Conservation (phyloP, 2,113 vertebrate genomes). For the human (Homo sapiens) region GRCh38 chr6:141174501-141175000, state of each 20-base stretch:
- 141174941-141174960: too few species aligned
- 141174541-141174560: background rate
- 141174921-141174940: background rate
- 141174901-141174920: background rate
- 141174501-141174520: background rate
- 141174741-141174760: constrained; percentile 52
- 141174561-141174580: constrained; percentile 42
- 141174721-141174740: constrained; percentile 56
- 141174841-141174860: constrained; percentile 39
- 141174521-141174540: background rate
- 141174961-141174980: too few species aligned
- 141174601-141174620: constrained; percentile 20
- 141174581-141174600: constrained; percentile 50
- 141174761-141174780: constrained; percentile 40
- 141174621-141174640: constrained; percentile 42
- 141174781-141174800: background rate
- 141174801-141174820: constrained; percentile 18
- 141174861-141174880: constrained; percentile 4
- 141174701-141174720: constrained; percentile 52
- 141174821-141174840: constrained; percentile 22
- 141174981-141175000: too few species aligned
- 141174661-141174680: constrained; percentile 41
- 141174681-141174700: constrained; percentile 45
- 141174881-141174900: background rate
- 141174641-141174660: constrained; percentile 33